Evolutionary conservation across 2,888 invertebrate genomes (phyloP), one percentile per base, ranked within the genome.

Genomic region (Caenorhabditis sulstoni): DNA sequence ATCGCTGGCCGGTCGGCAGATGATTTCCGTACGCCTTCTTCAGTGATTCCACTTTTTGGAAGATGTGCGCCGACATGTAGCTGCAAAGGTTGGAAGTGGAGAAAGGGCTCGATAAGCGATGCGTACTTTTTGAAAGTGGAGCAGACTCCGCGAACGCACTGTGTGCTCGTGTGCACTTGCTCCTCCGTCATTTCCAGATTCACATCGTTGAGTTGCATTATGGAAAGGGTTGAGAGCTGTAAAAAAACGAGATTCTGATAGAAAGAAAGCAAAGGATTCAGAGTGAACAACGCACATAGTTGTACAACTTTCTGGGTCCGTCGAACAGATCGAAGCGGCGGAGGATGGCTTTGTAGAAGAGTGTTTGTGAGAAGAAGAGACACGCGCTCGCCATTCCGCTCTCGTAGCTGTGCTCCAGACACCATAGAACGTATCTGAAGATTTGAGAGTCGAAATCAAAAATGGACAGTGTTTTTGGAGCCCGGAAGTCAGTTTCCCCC

Each of bases 301-400:
- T 99, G 91, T 95, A 95, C 1, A 99, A 92, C 90, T 95, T 95
- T 14, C 98, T 92, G 4, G 98, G 92, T 0, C 98, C 98, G 91
- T 98, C 97, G 91, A 95, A 93, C n/a, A 92, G 93, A 91, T 99
- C 98, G 90, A 99, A 99, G 90, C 96, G 94, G 86, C 96, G 96
- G 9, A 98, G 92, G 88, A 99, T 96, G 0, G 95, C 94, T 86
- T 95, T 93, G 91, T 97, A 98, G 49, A 59, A 77, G 41, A 85
- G 45, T 0, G 71, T 95, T 58, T 96, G 93, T 0, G 96, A 95
- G 91, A 99, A 97, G 92, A 99, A 99, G 96, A 97, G 96, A 29
- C 96, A 95, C 1, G 97, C 96, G 91, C 98, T 96, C 89, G 97
- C 96, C 77, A 96, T 93, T n/a, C 97, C 97, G 0, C 97, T 97